A percentile compares a stretch with the other conserved stretches of the same genome.
These are phyloP conservation scores for Nannospalax galili DNA, from an alignment of 2,113 vertebrate genomes.

Conservation along the genomic window DNA sequence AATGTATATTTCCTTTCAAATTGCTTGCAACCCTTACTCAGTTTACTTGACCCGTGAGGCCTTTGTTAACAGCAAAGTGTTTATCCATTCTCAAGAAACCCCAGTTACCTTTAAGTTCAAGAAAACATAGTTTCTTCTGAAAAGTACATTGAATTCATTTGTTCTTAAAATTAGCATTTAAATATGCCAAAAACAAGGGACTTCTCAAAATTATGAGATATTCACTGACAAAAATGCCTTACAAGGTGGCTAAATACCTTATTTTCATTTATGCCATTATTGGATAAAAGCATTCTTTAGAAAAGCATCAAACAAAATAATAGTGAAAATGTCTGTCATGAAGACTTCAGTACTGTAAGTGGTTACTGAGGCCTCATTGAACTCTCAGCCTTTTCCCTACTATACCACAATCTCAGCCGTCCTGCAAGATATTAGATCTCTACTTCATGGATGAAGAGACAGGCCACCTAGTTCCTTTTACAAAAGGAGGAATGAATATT, in stretches of 20 bases:
- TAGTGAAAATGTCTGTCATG: not conserved
- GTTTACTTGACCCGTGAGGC: not conserved
- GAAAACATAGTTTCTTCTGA: not conserved
- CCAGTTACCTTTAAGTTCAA: not conserved
- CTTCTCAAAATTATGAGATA: not conserved
- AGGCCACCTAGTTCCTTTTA: not conserved
- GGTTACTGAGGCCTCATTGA: not conserved
- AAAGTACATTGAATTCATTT: not conserved
- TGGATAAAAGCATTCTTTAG: not conserved
- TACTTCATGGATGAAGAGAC: not conserved
- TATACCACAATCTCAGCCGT: not conserved
- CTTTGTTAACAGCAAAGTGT: not conserved
- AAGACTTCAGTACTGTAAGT: not conserved
- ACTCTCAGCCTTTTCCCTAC: not conserved
- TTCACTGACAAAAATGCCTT: not conserved
- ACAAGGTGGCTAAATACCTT: not conserved
- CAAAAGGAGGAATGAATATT: not conserved
- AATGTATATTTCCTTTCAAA: not conserved
- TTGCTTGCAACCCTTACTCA: not conserved
- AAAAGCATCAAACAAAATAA: not conserved
- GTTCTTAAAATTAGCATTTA: not conserved
- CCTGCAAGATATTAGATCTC: not conserved
- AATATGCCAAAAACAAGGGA: not conserved
- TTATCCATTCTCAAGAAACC: not conserved
- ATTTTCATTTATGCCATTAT: not conserved